phyloP scores from a whole-genome alignment of 2,797 vertebrate genomes.

The Hypotaenidia philippensis region DNA sequence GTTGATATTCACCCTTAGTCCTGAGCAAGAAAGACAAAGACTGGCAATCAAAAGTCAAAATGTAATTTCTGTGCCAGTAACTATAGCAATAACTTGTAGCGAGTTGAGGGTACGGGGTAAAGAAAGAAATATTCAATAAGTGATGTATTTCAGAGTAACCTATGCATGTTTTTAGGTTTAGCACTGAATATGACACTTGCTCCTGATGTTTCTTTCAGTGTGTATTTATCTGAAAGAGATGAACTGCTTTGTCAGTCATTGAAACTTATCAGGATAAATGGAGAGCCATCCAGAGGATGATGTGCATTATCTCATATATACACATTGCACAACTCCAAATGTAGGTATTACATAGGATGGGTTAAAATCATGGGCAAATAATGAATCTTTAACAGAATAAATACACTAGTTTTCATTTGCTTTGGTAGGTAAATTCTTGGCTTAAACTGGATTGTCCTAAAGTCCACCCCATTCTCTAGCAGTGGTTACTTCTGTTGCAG shows the following conservation, averaged over 20 bases:
- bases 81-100: background rate
- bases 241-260: background rate
- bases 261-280: background rate
- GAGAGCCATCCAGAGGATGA: background rate
- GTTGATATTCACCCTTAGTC: background rate
- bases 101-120: background rate
- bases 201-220: background rate
- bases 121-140: background rate
- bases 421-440: background rate
- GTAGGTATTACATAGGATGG: background rate
- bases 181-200: background rate
- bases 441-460: background rate
- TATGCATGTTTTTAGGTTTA: background rate
- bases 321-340: background rate
- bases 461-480: background rate
- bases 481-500: background rate
- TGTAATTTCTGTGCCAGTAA: background rate
- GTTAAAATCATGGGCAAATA: background rate
- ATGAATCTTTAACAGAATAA: background rate
- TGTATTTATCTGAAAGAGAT: background rate
- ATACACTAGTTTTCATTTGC: background rate
- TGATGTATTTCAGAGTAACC: background rate
- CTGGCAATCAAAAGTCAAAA: background rate
- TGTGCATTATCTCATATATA: background rate
- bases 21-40: background rate